Conservation (phyloP, 2,888 invertebrate genomes). For the Dyspetes luteomarginatus region DNA sequence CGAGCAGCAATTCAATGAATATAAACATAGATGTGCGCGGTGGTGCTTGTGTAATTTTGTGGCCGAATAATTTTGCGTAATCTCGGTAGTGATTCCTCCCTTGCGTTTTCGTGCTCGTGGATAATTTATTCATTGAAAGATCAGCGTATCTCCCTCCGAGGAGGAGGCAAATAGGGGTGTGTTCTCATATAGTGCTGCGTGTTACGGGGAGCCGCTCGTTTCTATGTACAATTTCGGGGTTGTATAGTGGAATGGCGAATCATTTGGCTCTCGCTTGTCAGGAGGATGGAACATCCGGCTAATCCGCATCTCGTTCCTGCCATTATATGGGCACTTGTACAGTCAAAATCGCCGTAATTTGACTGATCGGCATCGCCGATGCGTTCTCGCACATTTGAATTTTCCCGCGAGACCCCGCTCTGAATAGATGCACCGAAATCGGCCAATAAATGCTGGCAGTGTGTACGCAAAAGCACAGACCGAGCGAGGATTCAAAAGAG, state of each 20-base stretch:
- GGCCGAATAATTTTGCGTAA: constrained; percentile 54
- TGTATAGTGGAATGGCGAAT: constrained; percentile 27
- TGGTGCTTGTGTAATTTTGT: constrained; percentile 29
- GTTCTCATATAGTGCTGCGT: constrained; percentile 18
- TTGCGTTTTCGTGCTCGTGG: constrained; percentile 42
- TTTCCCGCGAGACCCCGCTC: not conserved
- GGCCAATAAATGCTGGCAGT: constrained; percentile 68
- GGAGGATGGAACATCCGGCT: constrained; percentile 59
- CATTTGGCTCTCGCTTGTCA: constrained; percentile 54
- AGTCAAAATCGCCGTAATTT: too few relatives aligned
- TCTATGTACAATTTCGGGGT: not conserved
- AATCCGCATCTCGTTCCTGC: constrained; percentile 49
- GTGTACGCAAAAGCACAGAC: constrained; percentile 54
- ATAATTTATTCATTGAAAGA: constrained; percentile 67
- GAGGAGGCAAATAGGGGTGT: constrained; percentile 28
- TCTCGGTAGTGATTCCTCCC: constrained; percentile 28
- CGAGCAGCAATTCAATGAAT: constrained; percentile 16
- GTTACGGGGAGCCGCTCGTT: not conserved
- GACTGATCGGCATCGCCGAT: not conserved
- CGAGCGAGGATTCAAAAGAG: constrained; percentile 67
- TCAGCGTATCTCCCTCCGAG: constrained; percentile 54
- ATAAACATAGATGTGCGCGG: constrained; percentile 31
- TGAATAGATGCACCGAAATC: constrained; percentile 48
- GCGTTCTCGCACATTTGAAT: not conserved
- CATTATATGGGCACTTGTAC: constrained; percentile 29